Evolutionary conservation across 2,888 invertebrate species (phyloP), one percentile per base, ranked within the genome.

Genomic region (Mesorhabditis spiculigera): DNA sequence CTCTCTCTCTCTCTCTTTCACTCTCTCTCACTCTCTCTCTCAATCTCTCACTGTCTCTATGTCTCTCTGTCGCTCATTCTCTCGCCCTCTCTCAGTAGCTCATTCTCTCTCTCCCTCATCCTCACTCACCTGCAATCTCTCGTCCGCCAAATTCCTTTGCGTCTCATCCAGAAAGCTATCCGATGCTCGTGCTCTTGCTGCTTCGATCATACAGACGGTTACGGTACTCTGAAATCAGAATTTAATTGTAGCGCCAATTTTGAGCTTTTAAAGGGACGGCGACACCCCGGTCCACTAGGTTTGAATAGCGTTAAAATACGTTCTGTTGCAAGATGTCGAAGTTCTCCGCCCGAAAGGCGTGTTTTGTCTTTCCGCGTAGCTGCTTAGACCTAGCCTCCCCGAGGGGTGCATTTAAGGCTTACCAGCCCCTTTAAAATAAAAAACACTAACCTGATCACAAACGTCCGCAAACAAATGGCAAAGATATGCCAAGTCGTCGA

Each of bases 171-270:
- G 63, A 8, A 71, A 69, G 4, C 71, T 70, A 42, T 79, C 79
- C 10, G 77, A 75, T 41, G 75, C 69, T 4, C 81, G 67, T 5
- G 83, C 78, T 50, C 83, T 73, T 8, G 81, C 82, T 6, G 82
- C 79, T 73, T 83, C 83, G 70, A 83, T 82, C 45, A 80, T 78
- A 67, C 82, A 79, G n/a, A 84, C 68, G 42, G 81, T 78, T 45
- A 83, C 75, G 5, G 83, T 81, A 3, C 81, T 78, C 69, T n/a
- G n/a, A n/a, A n/a, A n/a, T n/a, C n/a, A n/a, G n/a, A n/a, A n/a
- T n/a, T n/a, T n/a, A n/a, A n/a, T n/a, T n/a, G n/a, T n/a, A n/a
- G n/a, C n/a, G n/a, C n/a, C n/a, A n/a, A n/a, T n/a, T n/a, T n/a
- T n/a, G n/a, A n/a, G n/a, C n/a, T n/a, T n/a, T 28, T 28, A 28